Base-by-base conservation (phyloP, 2,113 vertebrate species). In the Narcine bancroftii region DNA sequence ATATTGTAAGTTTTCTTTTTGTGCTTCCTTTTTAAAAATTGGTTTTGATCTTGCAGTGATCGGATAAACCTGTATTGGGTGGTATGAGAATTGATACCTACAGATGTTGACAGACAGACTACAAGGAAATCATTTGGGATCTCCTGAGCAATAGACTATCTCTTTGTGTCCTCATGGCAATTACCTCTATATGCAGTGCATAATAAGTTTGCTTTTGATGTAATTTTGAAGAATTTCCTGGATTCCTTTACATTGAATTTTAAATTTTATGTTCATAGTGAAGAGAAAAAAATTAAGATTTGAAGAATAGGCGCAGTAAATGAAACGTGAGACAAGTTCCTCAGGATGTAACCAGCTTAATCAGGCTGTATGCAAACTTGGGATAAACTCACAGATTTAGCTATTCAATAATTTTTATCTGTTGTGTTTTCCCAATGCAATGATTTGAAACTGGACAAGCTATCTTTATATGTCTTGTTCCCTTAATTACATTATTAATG, bases 401-500 rank as follows among this genome's bases (percentile, higher is more conserved):
- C n/a, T n/a, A 47, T 69, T 33, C 42, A 69, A 69, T 33, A 66
- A 71, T 69, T 91, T 91, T 69, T 91, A 69, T 45, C 65, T 66
- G 47, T 47, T 50, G 36, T 69, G 65, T 47, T 89, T 66, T 71
- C 66, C 7, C 42, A 13, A 69, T 69, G 36, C 63, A 47, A 15
- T 91, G 24, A 47, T 91, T 91, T 91, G 36, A 91, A 91, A 91
- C 36, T 69, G 39, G 89, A 29, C 36, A 69, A 69, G 89, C 39
- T 69, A 47, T 71, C 39, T 91, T 69, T 69, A 91, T 47, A 69
- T 91, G 39, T 42, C 89, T 71, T 69, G 36, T 69, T 91, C 63
- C 69, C 65, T 91, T 91, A 91, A 91, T 91, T 91, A 91, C n/a
- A 39, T 91, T 69, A 91, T 91, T 71, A 69, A 50, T 83, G 65